Base-by-base conservation (phyloP, 2,888 invertebrate genomes). In the Argyra leucocephala region DNA sequence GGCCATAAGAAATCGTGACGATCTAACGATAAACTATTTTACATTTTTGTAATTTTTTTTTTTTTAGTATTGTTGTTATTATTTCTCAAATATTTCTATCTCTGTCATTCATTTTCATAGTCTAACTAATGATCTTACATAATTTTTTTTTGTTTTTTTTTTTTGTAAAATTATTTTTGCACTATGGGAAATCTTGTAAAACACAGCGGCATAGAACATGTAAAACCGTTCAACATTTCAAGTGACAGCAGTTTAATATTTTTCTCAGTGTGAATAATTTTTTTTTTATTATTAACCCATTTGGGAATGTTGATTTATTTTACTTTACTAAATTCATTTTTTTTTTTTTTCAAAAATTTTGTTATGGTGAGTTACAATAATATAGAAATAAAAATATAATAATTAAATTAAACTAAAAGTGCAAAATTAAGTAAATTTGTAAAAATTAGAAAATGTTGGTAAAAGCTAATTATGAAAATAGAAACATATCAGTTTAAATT, bases 171-270 rank as follows among this genome's bases (percentile, higher is more conserved):
- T 26, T n/a, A n/a, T n/a, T 9, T 48, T 48, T 48, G 48, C 48
- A n/a, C 48, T 48, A 48, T 48, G 48, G 48, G 48, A 48, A 48
- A 48, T 48, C 48, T 48, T 48, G 48, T 48, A 48, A 48, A 48
- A 18, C 48, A 48, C 48, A 48, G 48, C 48, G 18, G 48, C 15
- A 48, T 48, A 48, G 48, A 48, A 48, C 48, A 3, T 37, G 37
- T 48, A 18, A 48, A 15, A 48, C 15, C 12, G 48, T 48, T 31
- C 10, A 48, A 48, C n/a, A 48, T 48, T 18, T 5, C 48, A 15
- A 18, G 48, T 48, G 48, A n/a, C n/a, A n/a, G n/a, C 5, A 12
- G 48, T 48, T 15, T 48, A 31, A 31, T 48, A 18, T 48, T 48
- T 48, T 18, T 48, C 48, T 18, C 48, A 18, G 18, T 15, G 2